Base-by-base conservation (phyloP, 2,888 invertebrate species). In the Andrena hattorfiana region DNA sequence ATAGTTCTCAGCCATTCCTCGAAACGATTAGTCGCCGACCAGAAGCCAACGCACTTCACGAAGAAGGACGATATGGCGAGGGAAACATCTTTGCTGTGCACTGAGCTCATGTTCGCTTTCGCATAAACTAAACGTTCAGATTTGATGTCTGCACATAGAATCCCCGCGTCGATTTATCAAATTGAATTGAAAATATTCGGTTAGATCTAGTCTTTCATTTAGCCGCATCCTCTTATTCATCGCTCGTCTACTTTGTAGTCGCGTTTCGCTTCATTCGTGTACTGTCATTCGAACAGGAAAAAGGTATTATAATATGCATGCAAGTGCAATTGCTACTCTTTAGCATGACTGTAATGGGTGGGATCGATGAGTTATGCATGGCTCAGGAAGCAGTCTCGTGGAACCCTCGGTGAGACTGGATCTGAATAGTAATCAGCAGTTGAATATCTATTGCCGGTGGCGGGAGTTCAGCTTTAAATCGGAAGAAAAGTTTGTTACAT, bases 21-120 rank as follows among this genome's bases (percentile, higher is more conserved):
- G 5, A 51, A 56, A 3, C 54, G 13, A 6, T 69, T 78, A 7
- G 63, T 66, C 3, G 86, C 80, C 16, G 68, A 35, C 90, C 90
- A 90, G 62, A 89, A 86, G 13, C 90, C 90, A 0, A 85, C 84
- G n/a, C 84, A 76, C 49, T 77, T 89, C 87, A 90, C 85, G 35
- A 82, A 86, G 28, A 88, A 85, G 54, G 83, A 74, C 23, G 86
- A 86, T 16, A 89, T 16, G 5, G 3, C 64, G 30, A 77, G 56
- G 10, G 82, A 76, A 6, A 82, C 0, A 23, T 84, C 73, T n/a
- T 68, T 73, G 13, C 30, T n/a, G n/a, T 28, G 5, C 16, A 6
- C 10, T 2, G 23, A 35, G 6, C 49, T 32, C 75, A 68, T 75
- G 56, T 16, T 32, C 42, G 30, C 13, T 10, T 28, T 42, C n/a